Evolutionary conservation across 2,113 vertebrate genomes (phyloP).

Genomic region (Aegypius monachus): DNA sequence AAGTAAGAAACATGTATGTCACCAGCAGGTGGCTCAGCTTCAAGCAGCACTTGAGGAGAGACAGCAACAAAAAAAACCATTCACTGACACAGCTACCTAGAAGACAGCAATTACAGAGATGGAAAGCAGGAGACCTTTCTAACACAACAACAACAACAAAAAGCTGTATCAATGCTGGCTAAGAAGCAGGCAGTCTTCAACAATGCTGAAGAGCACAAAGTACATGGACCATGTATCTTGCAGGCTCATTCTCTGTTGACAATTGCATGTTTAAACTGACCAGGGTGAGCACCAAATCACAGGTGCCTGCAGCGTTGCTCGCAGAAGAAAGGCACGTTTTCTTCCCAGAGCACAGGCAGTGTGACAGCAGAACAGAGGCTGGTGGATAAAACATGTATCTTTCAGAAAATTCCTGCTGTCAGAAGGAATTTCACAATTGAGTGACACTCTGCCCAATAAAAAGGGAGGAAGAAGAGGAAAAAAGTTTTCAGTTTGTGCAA

Average conservation of each 20-base stretch:
- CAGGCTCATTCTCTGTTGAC: background rate
- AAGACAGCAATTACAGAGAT: background rate
- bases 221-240: rapidly evolving
- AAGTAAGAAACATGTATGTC: background rate
- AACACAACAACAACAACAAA: background rate
- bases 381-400: background rate
- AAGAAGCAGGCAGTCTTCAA: background rate
- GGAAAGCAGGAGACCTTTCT: background rate
- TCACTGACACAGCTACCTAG: background rate
- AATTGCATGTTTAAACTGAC: background rate
- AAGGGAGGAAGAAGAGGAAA: background rate
- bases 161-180: background rate
- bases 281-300: background rate
- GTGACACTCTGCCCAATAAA: background rate
- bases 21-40: background rate
- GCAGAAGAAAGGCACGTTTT: background rate
- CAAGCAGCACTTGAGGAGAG: background rate
- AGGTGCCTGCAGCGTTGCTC: rapidly evolving
- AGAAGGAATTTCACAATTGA: background rate
- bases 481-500: background rate
- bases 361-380: background rate
- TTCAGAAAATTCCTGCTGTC: background rate
- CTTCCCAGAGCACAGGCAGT: background rate
- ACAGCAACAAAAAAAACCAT: background rate
- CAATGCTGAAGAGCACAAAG: background rate